Conservation (phyloP, 2,113 vertebrate genomes). For the Mirounga angustirostris region DNA sequence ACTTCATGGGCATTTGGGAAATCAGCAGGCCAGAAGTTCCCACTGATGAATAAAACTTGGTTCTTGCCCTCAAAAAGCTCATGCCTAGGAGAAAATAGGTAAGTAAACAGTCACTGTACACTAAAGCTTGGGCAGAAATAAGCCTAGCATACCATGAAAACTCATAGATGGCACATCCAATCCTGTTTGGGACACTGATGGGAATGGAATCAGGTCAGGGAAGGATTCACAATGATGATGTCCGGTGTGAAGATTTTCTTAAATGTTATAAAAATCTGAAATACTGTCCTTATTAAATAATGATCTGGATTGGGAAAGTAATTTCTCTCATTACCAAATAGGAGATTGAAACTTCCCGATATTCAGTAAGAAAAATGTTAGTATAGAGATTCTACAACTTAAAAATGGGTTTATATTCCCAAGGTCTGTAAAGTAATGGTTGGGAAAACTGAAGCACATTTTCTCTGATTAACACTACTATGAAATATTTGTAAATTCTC, state of each 20-base stretch:
- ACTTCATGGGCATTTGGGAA: not conserved
- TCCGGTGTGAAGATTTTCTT: not conserved
- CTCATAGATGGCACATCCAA: not conserved
- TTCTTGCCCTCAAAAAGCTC: not conserved
- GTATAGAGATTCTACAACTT: slow-evolving; percentile 36
- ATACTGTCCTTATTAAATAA: slow-evolving; percentile 46
- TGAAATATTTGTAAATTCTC: slow-evolving; percentile 16
- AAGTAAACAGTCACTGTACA: slow-evolving; percentile 32
- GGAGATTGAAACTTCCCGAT: slow-evolving; percentile 19
- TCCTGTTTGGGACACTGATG: not conserved
- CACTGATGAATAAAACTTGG: slow-evolving; percentile 19
- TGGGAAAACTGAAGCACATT: slow-evolving; percentile 6
- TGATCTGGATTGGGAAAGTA: not conserved
- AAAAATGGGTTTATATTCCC: slow-evolving; percentile 47
- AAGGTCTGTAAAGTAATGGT: not conserved
- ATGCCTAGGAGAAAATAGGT: not conserved
- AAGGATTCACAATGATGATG: slow-evolving; percentile 40
- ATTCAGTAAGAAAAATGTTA: slow-evolving; percentile 29
- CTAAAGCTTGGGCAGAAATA: not conserved
- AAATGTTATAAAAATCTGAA: slow-evolving; percentile 36
- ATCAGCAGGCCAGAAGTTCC: not conserved
- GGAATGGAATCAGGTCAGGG: not conserved
- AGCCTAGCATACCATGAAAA: not conserved
- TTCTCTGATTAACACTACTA: not conserved
- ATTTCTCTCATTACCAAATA: slow-evolving; percentile 24